Evolutionary conservation across 1,140 invertebrate species (phyloP), one percentile per base, ranked within the genome.

Genomic region (Heliothis virescens): DNA sequence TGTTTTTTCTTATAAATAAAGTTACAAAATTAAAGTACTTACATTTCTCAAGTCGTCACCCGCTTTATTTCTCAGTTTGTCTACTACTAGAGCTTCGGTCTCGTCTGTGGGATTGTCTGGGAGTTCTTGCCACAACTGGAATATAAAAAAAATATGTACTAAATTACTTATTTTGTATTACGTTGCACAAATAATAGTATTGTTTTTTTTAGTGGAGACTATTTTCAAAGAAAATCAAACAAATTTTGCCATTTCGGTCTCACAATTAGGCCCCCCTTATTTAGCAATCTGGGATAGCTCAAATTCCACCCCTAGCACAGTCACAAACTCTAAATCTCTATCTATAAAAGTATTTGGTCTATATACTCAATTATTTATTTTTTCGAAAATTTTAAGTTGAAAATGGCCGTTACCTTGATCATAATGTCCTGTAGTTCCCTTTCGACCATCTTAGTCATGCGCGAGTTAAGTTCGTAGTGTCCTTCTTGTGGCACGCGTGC

Each of bases 71-170:
- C 85, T 79, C 0, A 90, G 76, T 29, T 82, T 87, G 7, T 91
- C 87, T 0, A 82, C 81, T 1, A 89, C 85, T 4, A 83, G 41
- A 47, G 67, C 81, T 21, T 92, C 89, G 0, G 71, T 84, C 0
- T 87, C 83, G 0, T 78, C 72, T 0, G 79, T 11, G 3, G 88
- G 85, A 0, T 82, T 73, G 29, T 89, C 86, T 0, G 90, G 91
- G 21, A 92, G 55, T 13, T 82, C 83, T 75, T 90, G 86, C 91
- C 89, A 91, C 3, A 92, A 85, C 91, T 93, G 79, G 2, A 12
- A 47, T 75, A 1, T 76, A 71, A 0, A 73, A 65, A 82, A 50
- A 1, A 50, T 78, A 55, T 16, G 75, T 65, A 74, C 53, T 62
- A 26, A 9, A 76, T 55, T 26, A 26, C 21, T 26, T 26, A 26